phyloP scores from a whole-genome alignment of 1,140 invertebrate genomes.

The Pseudomyrmex concolor region DNA sequence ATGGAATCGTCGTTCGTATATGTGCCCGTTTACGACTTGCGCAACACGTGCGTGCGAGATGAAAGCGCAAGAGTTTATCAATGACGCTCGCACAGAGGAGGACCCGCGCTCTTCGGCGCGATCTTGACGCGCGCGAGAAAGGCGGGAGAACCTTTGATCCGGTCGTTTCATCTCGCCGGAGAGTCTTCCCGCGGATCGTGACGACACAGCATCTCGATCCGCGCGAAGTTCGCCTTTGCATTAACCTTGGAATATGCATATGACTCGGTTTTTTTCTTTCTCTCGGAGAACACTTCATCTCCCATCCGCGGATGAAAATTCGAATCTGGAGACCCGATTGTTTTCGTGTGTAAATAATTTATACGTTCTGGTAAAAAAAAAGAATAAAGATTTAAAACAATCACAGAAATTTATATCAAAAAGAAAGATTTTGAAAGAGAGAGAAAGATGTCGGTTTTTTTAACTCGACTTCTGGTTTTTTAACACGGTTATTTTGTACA shows the following conservation, averaged over 20 bases:
- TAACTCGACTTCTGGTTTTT: no score
- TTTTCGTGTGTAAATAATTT: background rate
- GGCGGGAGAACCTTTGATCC: slow-evolving; percentile 49
- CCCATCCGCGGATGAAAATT: no score
- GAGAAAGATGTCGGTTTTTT: no score
- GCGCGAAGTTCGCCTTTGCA: slow-evolving; percentile 8
- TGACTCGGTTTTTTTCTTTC: slow-evolving; percentile 1
- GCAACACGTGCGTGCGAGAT: slow-evolving; percentile 17
- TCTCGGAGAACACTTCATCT: no score
- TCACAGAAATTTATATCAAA: no score
- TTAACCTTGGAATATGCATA: slow-evolving; percentile 19
- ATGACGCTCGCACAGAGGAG: slow-evolving; percentile 28
- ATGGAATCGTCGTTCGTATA: background rate
- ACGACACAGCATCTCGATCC: background rate
- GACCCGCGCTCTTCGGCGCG: background rate
- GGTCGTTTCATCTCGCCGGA: slow-evolving; percentile 31
- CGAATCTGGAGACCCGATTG: background rate
- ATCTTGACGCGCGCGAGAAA: slow-evolving; percentile 40
- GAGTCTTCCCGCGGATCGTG: background rate
- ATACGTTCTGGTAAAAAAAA: no score
- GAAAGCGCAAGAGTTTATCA: slow-evolving; percentile 36
- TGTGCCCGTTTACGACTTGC: slow-evolving; percentile 1
- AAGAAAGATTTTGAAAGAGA: no score
- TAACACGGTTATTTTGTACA: no score
- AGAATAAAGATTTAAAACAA: no score